Base-by-base conservation (phyloP, 1,140 invertebrate genomes). In the Galleria mellonella region DNA sequence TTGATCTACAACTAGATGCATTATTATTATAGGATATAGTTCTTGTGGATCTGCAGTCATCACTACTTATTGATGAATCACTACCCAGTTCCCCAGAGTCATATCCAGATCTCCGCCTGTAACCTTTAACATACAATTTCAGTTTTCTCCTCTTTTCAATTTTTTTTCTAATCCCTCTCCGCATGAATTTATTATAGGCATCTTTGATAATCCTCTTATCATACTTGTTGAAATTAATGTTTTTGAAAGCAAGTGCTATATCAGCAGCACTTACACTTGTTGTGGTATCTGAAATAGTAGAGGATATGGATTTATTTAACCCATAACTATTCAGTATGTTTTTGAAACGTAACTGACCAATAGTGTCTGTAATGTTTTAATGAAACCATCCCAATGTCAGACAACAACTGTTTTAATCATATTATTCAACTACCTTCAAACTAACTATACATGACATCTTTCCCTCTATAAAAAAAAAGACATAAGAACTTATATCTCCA, bases 1-100 rank as follows among this genome's bases (percentile, higher is more conserved):
- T 48, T 48, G 45, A 47, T 57, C 37, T 60, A 44, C 55, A 48
- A 47, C 50, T 48, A 28, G 51, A 55, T 50, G 47, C 53, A 47
- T 63, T 69, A 48, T 68, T 51, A 42, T 60, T 70, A 38, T 49
- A 62, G 14, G 57, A 27, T n/a, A 50, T 52, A 27, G 62, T 67
- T 48, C 43, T 62, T 14, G 57, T 53, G 17, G 75, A 73, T 36
- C 53, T 59, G 40, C 54, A 52, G 51, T 78, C 72, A 68, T 84
- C 74, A 70, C 69, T 73, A 40, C 68, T 75, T 13, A 71, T 47
- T 8, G 75, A 73, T 32, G 76, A 82, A 42, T 73, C 58, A 63
- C 69, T 77, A 10, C 62, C 76, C 51, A 62, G 53, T 12, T 73
- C 78, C 12, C 69, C 71, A 0, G 72, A 79, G 32, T 83, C 75